Evolutionary conservation across 2,113 vertebrate species (phyloP).

Genomic region (Jaculus jaculus): DNA sequence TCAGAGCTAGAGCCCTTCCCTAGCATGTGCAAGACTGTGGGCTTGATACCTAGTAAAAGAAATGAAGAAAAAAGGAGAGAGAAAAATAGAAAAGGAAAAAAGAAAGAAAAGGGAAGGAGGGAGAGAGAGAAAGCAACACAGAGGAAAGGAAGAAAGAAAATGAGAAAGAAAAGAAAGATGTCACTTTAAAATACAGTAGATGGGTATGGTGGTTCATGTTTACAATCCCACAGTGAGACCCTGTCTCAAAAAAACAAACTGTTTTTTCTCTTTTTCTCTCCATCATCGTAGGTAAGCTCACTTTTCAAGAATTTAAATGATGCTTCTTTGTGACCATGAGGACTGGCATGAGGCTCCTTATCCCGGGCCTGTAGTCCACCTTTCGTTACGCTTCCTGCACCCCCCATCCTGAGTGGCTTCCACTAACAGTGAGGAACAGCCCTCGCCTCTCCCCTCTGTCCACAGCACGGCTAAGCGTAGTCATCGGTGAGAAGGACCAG

Average conservation of each 20-base stretch:
- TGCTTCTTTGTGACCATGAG: not conserved
- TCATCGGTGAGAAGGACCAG: not conserved
- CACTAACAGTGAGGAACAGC: accelerated
- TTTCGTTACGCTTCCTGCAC: not conserved
- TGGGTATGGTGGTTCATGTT: no score
- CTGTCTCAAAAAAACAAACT: not conserved
- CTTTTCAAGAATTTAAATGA: no score
- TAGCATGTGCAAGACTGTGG: no score
- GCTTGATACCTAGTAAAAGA: not conserved
- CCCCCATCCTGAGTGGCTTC: accelerated
- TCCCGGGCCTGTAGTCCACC: not conserved
- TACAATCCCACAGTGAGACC: not conserved
- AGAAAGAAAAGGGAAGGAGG: no score
- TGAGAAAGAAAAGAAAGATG: no score
- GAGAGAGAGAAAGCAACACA: no score
- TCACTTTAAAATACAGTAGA: no score
- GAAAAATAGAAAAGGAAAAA: no score
- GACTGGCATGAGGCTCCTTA: not conserved
- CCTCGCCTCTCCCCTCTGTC: not conserved
- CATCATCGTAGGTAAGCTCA: no score
- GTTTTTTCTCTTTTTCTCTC: no score
- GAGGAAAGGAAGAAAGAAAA: no score
- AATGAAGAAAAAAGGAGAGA: not conserved
- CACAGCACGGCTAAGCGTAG: not conserved
- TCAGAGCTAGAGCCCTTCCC: not conserved